Evolutionary conservation across 2,113 vertebrate species (phyloP), one percentile per base, ranked within the genome.

Genomic region (Archocentrus centrarchus): DNA sequence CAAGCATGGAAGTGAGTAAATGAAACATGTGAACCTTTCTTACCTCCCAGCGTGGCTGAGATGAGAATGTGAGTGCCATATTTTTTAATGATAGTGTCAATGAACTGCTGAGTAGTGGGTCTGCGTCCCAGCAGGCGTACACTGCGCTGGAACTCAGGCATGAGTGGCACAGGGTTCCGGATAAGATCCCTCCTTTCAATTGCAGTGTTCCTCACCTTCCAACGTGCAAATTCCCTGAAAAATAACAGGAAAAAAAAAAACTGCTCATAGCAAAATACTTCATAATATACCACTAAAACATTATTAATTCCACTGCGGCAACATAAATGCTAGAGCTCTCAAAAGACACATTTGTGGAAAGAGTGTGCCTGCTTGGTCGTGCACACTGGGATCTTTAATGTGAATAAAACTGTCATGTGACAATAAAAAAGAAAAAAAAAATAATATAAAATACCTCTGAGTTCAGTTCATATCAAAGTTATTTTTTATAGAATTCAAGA

Each of bases 131-230:
- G 97, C 92, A 98, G 94, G 90, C 98, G 97, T 75, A 99, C 95
- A 93, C 98, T 99, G 80, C 97, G 97, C 95, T 99, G 98, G 95
- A 99, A 99, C 92, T 99, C 98, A 0, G 98, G 98, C 98, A 99
- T 99, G 92, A 99, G 97, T 68, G 98, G 98, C 92, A 99, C 95
- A 0, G 98, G 98, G 89, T 98, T 98, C 79, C 95, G 97, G 92
- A 97, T 97, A 93, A 99, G 96, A 92, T 99, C 98, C 96, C 97
- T 96, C 90, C 98, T 93, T 93, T 99, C 98, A 1, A 99, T 97
- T 87, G 98, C 98, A 75, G 97, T 99, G 95, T 99, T 99, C 96
- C 98, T 99, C 98, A 99, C 98, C 98, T 99, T 99, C 98, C 98
- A 99, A 97, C 98, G 98, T 95, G 98, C 98, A 99, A 99, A 99